Evolutionary conservation across 2,888 invertebrate genomes (phyloP).

Genomic region (Noctuana brunneofusca): DNA sequence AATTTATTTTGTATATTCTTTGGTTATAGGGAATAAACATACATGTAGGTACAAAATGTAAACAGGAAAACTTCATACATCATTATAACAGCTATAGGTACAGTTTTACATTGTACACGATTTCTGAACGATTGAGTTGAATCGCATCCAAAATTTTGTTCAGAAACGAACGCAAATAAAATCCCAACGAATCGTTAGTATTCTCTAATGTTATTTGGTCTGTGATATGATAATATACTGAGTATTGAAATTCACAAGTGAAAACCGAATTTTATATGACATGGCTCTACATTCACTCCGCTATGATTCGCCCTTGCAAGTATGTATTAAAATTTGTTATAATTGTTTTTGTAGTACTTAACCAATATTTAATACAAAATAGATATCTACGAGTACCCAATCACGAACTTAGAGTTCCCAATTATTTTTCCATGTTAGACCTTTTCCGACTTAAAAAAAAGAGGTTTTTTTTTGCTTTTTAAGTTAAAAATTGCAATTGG

Average conservation of each 20-base stretch:
- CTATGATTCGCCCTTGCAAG: neutral
- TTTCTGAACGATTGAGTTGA: neutral
- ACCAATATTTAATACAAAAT: too few relatives aligned
- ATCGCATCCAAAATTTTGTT: neutral
- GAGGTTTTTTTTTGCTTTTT: too few relatives aligned
- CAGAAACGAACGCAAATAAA: neutral
- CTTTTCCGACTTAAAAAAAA: too few relatives aligned
- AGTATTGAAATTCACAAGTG: neutral
- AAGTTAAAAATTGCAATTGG: too few relatives aligned
- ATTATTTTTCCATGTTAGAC: too few relatives aligned
- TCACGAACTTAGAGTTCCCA: too few relatives aligned
- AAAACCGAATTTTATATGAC: neutral
- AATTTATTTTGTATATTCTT: too few relatives aligned
- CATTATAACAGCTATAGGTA: neutral
- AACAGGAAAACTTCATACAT: neutral
- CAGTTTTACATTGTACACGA: neutral
- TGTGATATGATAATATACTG: neutral
- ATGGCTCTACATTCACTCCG: neutral
- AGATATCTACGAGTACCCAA: too few relatives aligned
- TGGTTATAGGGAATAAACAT: too few relatives aligned
- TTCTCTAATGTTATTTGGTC: neutral
- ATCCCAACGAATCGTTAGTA: neutral
- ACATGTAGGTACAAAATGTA: too few relatives aligned
- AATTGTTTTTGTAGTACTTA: too few relatives aligned
- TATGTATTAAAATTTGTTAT: too few relatives aligned